These are phyloP conservation scores for Fukomys damarensis DNA, from an alignment of 2,113 vertebrate genomes.

Conservation along the genomic window DNA sequence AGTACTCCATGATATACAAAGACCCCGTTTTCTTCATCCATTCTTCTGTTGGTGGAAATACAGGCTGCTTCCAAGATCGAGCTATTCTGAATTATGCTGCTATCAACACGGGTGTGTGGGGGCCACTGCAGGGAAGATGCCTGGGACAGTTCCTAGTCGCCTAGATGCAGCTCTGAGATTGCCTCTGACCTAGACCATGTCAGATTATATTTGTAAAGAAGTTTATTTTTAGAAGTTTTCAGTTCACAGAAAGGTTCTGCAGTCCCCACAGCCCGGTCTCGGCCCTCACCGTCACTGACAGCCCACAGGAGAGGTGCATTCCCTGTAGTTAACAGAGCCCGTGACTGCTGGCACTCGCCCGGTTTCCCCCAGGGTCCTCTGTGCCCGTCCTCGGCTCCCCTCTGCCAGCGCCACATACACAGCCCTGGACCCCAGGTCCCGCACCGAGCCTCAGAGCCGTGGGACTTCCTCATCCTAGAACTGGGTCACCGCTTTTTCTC, in stretches of 20 bases:
- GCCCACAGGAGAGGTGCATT: too few relatives aligned
- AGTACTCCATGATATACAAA: neutral
- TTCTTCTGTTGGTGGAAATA: neutral
- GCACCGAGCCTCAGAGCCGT: accelerated
- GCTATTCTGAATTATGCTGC: neutral
- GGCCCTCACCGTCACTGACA: too few relatives aligned
- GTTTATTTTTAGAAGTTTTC: neutral
- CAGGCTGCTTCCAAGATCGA: neutral
- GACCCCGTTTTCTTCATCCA: neutral
- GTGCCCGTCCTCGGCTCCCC: neutral
- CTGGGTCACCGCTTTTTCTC: neutral
- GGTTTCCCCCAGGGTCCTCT: too few relatives aligned
- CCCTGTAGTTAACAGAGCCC: too few relatives aligned
- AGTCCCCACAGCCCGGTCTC: too few relatives aligned
- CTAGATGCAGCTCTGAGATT: neutral
- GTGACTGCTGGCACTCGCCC: too few relatives aligned
- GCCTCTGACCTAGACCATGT: neutral
- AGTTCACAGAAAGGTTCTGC: neutral
- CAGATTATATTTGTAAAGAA: neutral
- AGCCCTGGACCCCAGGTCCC: neutral
- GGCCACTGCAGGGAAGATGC: accelerated
- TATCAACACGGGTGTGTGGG: neutral
- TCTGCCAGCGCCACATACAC: neutral
- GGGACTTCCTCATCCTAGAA: neutral
- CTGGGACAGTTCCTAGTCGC: neutral